Base-by-base conservation (phyloP, 2,797 vertebrate genomes). In the Decapterus maruadsi region DNA sequence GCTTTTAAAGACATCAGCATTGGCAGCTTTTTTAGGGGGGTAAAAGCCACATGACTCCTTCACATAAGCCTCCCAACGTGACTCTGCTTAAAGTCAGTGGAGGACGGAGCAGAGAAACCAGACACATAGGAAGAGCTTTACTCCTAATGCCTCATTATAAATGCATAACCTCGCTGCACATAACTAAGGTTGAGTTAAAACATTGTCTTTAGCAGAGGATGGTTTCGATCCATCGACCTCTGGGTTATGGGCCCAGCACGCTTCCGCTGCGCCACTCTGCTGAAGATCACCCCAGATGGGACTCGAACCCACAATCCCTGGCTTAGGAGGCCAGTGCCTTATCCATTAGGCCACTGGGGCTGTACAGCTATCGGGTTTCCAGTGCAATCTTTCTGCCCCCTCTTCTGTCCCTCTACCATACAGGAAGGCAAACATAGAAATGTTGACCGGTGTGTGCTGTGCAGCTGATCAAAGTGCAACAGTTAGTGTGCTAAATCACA, bases 191-290 rank as follows among this genome's bases (percentile, higher is more conserved):
- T 5, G 31, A 34, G 31, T 34, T 34, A 34, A 34, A 34, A 34
- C 31, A 34, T 6, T 1, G 31, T 34, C 31, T 34, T 5, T 46
- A 46, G 89, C 90, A 91, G 89, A 91, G 91, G 85, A 91, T 91
- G 87, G 86, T 93, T 92, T 93, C 85, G 77, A 92, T 89, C 89
- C 89, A 92, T 92, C 87, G 77, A 89, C 86, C 90, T 51, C 48
- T 22, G 48, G 48, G 48, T 55, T 91, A 92, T 91, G 69, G 66
- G 66, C 72, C 65, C 71, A 74, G 69, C 69, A 78, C 69, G 48
- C 71, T 80, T 74, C 77, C 65, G 58, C 65, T 80, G 77, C 43
- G 65, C 64, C 70, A 66, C 70, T 78, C 69, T 72, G 66, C 58
- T 69, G 46, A 0, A 20, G 8, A 46, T 0, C 55, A 57, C 55